Percentiles rank a stretch among this genome's conserved stretches.
phyloP scores from a whole-genome alignment of 2,888 invertebrate genomes.

The Norana najaformis region DNA sequence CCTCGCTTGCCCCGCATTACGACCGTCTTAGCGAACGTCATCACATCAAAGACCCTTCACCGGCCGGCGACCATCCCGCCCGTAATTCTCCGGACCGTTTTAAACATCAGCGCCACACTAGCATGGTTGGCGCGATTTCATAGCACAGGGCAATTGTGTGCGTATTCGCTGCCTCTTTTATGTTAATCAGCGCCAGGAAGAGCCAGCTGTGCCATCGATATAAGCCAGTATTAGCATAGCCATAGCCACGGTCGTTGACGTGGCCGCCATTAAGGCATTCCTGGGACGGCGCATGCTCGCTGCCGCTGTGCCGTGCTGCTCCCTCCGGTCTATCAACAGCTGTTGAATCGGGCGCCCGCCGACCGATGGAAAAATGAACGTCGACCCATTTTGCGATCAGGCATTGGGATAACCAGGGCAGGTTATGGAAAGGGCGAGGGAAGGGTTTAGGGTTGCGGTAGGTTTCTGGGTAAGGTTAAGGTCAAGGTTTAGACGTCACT shows the following conservation, averaged over 20 bases:
- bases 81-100: not conserved
- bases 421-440: not conserved
- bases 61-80: not conserved
- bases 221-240: not conserved
- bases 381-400: not conserved
- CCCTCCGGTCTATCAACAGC: constrained; percentile 5
- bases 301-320: not conserved
- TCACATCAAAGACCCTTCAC: not conserved
- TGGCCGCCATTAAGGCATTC: not conserved
- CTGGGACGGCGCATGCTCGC: not conserved
- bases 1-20: not conserved
- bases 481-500: no score
- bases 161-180: not conserved
- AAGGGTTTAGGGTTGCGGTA: no score
- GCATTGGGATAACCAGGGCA: not conserved
- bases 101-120: not conserved
- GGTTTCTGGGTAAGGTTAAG: no score
- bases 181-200: constrained; percentile 5
- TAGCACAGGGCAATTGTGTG: not conserved
- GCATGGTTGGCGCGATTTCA: not conserved
- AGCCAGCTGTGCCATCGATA: not conserved
- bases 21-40: not conserved
- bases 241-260: not conserved
- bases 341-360: not conserved
- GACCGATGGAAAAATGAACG: not conserved